Conservation (phyloP, 2,888 invertebrate genomes). For the Arrhopalites spinosus region DNA sequence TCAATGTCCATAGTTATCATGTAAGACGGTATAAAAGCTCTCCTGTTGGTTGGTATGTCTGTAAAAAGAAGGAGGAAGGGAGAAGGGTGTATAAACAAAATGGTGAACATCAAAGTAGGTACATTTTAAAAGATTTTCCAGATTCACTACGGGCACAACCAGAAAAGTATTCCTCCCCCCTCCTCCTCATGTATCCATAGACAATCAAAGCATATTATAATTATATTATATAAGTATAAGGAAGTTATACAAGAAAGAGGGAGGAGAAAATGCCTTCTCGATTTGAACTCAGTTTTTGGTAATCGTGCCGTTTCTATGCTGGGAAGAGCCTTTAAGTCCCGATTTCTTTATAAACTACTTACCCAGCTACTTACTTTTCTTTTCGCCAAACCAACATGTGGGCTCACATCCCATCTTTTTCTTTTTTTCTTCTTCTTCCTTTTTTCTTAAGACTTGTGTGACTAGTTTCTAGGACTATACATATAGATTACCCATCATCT, state of each 20-base stretch:
- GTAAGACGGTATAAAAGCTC: too few relatives aligned
- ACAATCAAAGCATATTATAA: not conserved
- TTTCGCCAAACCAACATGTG: constrained; percentile 9
- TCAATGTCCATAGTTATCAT: not conserved
- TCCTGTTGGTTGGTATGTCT: too few relatives aligned
- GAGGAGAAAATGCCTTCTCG: constrained; percentile 3
- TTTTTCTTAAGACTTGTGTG: not conserved
- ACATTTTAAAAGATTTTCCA: too few relatives aligned
- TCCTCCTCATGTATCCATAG: not conserved
- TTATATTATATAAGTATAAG: too few relatives aligned
- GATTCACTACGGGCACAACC: too few relatives aligned
- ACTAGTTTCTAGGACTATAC: not conserved
- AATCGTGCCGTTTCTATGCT: constrained; percentile 38
- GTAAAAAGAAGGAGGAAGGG: too few relatives aligned
- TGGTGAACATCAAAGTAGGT: too few relatives aligned
- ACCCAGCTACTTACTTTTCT: constrained; percentile 16
- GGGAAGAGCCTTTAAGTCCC: constrained; percentile 26
- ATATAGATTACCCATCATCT: constrained; percentile 11
- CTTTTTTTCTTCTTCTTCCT: not conserved
- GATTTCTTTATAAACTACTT: constrained; percentile 29
- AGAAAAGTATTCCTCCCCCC: too few relatives aligned
- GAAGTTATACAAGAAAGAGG: not conserved
- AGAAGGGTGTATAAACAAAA: too few relatives aligned
- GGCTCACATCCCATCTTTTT: too few relatives aligned
- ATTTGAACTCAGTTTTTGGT: constrained; percentile 23